phyloP scores from a whole-genome alignment of 2,888 invertebrate species.

The Morpho helenor region DNA sequence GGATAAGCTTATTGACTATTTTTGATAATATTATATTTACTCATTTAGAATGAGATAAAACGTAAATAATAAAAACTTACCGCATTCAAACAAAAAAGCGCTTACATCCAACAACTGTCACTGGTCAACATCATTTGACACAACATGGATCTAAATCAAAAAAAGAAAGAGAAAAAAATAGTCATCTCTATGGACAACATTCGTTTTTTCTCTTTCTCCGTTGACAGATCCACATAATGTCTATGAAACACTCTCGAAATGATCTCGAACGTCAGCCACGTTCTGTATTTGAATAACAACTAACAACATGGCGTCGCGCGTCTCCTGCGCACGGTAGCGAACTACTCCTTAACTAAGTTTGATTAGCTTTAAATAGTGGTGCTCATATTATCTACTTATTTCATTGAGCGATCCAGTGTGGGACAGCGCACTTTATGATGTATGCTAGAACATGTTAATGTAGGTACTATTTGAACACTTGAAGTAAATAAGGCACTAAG shows the following conservation, averaged over 20 bases:
- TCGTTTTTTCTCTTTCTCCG: neutral
- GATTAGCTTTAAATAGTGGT: conserved; percentile 83
- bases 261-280: conserved; percentile 46
- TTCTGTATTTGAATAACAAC: conserved; percentile 54
- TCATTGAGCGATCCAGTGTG: conserved; percentile 69
- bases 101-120: conserved; percentile 65
- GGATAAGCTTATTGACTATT: no score
- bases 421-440: conserved; percentile 46
- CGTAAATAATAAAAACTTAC: conserved; percentile 9
- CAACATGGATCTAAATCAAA: conserved; percentile 12
- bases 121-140: conserved; percentile 48
- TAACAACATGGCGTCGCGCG: conserved; percentile 53
- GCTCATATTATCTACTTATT: conserved; percentile 80
- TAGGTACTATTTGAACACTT: no score
- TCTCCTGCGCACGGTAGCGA: conserved; percentile 66
- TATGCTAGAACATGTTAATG: conserved; percentile 30
- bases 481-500: no score
- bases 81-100: conserved; percentile 14
- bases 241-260: conserved; percentile 15
- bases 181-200: neutral
- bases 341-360: conserved; percentile 81
- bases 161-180: conserved; percentile 1
- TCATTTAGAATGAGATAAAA: no score
- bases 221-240: conserved; percentile 14
- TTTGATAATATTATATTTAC: no score